Evolutionary conservation across 2,797 vertebrate genomes (phyloP).

Genomic region (Serranus cabrilla): DNA sequence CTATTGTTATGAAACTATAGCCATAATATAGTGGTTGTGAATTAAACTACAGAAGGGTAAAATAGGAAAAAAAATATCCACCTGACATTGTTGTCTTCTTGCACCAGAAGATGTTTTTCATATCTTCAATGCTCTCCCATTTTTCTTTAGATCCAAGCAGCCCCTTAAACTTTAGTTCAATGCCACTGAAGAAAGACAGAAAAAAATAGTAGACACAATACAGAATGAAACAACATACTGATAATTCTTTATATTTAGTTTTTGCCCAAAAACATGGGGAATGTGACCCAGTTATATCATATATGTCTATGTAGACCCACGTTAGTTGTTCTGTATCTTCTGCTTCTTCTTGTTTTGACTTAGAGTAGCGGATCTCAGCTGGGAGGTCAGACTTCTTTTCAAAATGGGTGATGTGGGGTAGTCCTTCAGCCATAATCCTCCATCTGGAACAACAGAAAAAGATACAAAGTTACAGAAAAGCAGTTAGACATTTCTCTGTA

Average conservation of each 20-base stretch:
- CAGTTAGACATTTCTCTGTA: not conserved
- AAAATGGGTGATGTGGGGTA: slow-evolving; percentile 33
- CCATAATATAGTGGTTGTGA: not conserved
- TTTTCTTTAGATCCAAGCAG: slow-evolving; percentile 56
- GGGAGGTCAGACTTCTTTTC: slow-evolving; percentile 28
- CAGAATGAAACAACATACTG: not conserved
- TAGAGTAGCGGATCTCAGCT: slow-evolving; percentile 43
- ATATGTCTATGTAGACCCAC: slow-evolving; percentile 40
- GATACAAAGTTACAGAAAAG: not conserved
- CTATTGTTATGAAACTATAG: not conserved
- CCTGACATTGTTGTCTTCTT: slow-evolving; percentile 74
- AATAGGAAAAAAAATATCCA: slow-evolving; percentile 23
- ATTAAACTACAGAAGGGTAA: not conserved
- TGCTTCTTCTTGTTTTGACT: slow-evolving; percentile 9
- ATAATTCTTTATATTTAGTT: not conserved
- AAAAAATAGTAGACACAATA: not conserved
- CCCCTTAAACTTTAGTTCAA: slow-evolving; percentile 76
- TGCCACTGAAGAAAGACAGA: slow-evolving; percentile 46
- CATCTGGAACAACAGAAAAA: slow-evolving; percentile 64
- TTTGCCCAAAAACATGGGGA: not conserved
- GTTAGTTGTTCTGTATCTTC: accelerated
- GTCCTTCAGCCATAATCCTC: slow-evolving; percentile 33
- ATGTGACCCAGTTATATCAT: too few relatives aligned
- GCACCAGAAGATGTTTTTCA: slow-evolving; percentile 71
- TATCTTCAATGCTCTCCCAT: slow-evolving; percentile 78